These are phyloP conservation scores for Hipposideros armiger DNA, from an alignment of 2,113 vertebrate genomes.

Conservation along the genomic window DNA sequence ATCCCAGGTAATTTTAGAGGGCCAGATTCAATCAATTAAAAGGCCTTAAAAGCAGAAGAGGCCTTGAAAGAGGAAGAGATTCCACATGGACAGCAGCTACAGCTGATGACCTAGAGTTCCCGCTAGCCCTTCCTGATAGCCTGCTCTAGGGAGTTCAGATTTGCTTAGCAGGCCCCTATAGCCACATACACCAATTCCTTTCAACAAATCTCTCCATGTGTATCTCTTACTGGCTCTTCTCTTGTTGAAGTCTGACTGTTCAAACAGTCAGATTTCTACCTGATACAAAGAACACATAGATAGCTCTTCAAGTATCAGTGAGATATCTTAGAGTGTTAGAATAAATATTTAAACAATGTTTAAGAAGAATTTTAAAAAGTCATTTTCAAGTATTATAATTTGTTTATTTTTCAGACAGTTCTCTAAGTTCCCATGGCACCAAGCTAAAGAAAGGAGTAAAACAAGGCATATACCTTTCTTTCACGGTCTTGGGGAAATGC, in stretches of 20 bases:
- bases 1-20: not conserved
- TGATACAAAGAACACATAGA: not conserved
- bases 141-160: not conserved
- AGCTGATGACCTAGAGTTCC: too few relatives aligned
- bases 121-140: not conserved
- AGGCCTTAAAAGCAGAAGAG: not conserved
- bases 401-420: not conserved
- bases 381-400: not conserved
- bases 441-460: not conserved
- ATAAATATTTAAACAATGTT: not conserved
- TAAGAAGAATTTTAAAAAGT: not conserved
- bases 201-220: not conserved
- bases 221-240: not conserved
- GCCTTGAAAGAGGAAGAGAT: not conserved
- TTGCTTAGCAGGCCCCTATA: not conserved
- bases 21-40: not conserved
- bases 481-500: not conserved
- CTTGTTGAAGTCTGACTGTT: not conserved
- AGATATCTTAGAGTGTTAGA: not conserved
- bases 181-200: not conserved
- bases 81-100: not conserved
- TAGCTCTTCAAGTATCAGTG: not conserved
- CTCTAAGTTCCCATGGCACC: not conserved
- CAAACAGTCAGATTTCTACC: not conserved
- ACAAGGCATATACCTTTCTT: not conserved